Conservation (phyloP, 1,140 invertebrate genomes). For the Drosophila ambigua region DNA sequence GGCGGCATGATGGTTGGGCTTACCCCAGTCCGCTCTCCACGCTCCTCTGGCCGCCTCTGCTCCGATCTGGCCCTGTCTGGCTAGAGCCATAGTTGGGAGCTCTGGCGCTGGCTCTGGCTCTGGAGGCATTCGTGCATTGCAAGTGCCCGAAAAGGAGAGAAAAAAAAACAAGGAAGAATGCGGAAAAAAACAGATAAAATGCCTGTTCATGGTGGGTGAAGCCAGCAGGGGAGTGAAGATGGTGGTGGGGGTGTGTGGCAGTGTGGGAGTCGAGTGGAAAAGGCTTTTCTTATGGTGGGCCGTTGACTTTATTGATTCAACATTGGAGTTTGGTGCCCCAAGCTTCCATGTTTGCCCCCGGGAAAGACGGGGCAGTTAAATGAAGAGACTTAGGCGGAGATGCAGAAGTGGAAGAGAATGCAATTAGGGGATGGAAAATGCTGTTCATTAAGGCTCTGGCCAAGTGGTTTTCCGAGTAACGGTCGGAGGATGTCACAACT, state of each 20-base stretch:
- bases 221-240: background rate
- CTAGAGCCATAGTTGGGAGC: background rate
- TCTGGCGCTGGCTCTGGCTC: constrained; percentile 8
- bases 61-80: background rate
- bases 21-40: background rate
- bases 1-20: background rate
- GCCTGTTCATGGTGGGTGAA: constrained; percentile 45
- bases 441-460: background rate
- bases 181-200: constrained; percentile 48
- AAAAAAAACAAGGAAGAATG: constrained; percentile 10
- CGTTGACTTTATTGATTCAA: constrained; percentile 60
- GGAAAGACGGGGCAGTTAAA: constrained; percentile 21
- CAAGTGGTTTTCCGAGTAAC: background rate
- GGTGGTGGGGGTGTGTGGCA: background rate
- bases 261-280: background rate
- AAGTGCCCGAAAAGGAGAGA: constrained; percentile 38
- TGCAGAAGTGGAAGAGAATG: constrained; percentile 1
- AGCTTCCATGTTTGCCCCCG: constrained; percentile 17
- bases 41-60: constrained; percentile 2
- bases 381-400: constrained; percentile 26
- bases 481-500: no score
- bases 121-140: constrained; percentile 63
- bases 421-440: constrained; percentile 18
- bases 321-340: constrained; percentile 39
- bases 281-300: constrained; percentile 31